phyloP scores from a whole-genome alignment of 1,140 invertebrate species.

The Aphelenchoides fujianensis region DNA sequence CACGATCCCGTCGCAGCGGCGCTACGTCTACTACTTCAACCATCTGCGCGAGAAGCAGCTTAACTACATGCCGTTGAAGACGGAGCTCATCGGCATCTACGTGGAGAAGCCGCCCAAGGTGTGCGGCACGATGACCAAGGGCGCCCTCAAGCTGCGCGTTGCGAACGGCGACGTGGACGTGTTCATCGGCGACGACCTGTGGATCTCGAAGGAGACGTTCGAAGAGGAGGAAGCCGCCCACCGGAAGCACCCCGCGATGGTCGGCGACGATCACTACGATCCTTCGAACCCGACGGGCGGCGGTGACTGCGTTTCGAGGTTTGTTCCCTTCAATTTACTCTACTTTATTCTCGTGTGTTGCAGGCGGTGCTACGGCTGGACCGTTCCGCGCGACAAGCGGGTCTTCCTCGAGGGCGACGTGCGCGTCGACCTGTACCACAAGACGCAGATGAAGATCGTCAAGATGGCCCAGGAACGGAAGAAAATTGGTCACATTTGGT shows the following conservation, averaged over 20 bases:
- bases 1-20: slow-evolving; percentile 93
- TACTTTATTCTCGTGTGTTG: slow-evolving; percentile 17
- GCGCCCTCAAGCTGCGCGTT: slow-evolving; percentile 43
- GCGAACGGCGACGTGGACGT: slow-evolving; percentile 47
- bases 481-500: slow-evolving; percentile 60
- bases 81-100: slow-evolving; percentile 56
- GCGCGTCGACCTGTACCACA: slow-evolving; percentile 48
- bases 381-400: slow-evolving; percentile 43
- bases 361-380: slow-evolving; percentile 59
- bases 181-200: slow-evolving; percentile 47
- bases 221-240: slow-evolving; percentile 47
- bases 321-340: slow-evolving; percentile 2
- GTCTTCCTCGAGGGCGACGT: slow-evolving; percentile 61
- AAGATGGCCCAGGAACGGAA: slow-evolving; percentile 41
- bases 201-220: slow-evolving; percentile 38
- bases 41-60: slow-evolving; percentile 62
- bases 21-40: slow-evolving; percentile 94
- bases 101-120: slow-evolving; percentile 37
- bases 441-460: slow-evolving; percentile 35
- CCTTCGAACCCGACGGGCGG: slow-evolving; percentile 20
- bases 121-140: slow-evolving; percentile 36
- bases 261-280: slow-evolving; percentile 45
- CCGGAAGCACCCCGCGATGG: slow-evolving; percentile 27
- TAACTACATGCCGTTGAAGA: slow-evolving; percentile 53
- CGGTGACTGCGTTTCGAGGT: slow-evolving; percentile 47